Evolutionary conservation across 2,888 invertebrate genomes (phyloP).

Genomic region (Liodrosophila aerea): DNA sequence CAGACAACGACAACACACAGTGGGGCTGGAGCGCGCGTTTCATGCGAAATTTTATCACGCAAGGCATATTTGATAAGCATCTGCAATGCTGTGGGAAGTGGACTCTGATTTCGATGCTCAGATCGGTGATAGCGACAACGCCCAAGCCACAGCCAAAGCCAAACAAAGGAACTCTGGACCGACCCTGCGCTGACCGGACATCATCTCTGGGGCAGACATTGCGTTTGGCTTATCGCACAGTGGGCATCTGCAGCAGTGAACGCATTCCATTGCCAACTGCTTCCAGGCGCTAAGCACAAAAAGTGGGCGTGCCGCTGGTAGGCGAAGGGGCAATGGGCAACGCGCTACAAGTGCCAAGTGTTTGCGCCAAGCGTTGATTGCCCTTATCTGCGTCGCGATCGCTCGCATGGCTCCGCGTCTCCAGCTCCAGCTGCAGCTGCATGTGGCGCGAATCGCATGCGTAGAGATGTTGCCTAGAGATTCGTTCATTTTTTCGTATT

Average conservation of each 20-base stretch:
- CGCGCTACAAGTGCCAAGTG: slow-evolving; percentile 65
- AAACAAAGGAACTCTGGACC: slow-evolving; percentile 22
- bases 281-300: slow-evolving; percentile 50
- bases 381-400: slow-evolving; percentile 66
- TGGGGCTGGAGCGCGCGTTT: slow-evolving; percentile 42
- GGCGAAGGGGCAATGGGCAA: slow-evolving; percentile 31
- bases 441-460: slow-evolving; percentile 67
- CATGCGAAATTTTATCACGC: slow-evolving; percentile 71
- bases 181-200: not conserved
- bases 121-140: slow-evolving; percentile 47
- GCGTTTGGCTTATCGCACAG: slow-evolving; percentile 50
- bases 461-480: slow-evolving; percentile 64
- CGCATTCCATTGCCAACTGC: slow-evolving; percentile 49
- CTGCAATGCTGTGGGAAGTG: slow-evolving; percentile 16
- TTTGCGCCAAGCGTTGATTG: slow-evolving; percentile 76
- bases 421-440: slow-evolving; percentile 36
- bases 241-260: slow-evolving; percentile 42
- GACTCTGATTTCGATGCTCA: slow-evolving; percentile 40
- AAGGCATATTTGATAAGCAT: slow-evolving; percentile 69
- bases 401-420: slow-evolving; percentile 4
- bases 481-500: slow-evolving; percentile 4
- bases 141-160: slow-evolving; percentile 28
- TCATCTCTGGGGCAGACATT: slow-evolving; percentile 17
- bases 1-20: too few relatives aligned
- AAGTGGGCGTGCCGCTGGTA: slow-evolving; percentile 49